Evolutionary conservation across 1,140 invertebrate species (phyloP).

Genomic region (Drosophila watanabei): DNA sequence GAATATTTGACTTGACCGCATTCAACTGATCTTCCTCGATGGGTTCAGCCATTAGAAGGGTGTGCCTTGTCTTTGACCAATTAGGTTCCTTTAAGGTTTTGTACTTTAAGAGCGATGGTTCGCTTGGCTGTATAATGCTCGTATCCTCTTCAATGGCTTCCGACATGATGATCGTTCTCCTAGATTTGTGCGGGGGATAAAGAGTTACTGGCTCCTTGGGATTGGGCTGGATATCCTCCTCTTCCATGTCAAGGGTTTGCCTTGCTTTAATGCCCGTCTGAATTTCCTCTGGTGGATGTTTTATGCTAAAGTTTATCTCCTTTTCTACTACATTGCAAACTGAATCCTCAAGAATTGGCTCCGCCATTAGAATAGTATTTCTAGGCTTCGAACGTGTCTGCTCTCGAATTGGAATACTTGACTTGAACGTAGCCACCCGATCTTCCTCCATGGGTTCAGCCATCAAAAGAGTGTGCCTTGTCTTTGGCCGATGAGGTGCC

Average conservation of each 20-base stretch:
- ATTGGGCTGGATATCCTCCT: not conserved
- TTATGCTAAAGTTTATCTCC: not conserved
- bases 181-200: not conserved
- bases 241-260: conserved; percentile 6
- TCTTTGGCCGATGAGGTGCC: not conserved
- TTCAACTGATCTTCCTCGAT: conserved; percentile 2
- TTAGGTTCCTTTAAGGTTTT: not conserved
- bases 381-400: not conserved
- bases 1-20: not conserved
- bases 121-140: not conserved
- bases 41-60: not conserved
- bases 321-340: not conserved
- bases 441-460: conserved; percentile 18
- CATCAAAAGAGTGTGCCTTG: not conserved
- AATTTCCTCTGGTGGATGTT: not conserved
- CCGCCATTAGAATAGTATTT: not conserved
- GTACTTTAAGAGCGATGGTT: not conserved
- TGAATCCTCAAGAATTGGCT: not conserved
- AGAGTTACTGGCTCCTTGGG: not conserved
- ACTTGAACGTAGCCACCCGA: no score
- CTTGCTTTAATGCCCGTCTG: not conserved
- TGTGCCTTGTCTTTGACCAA: not conserved
- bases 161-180: not conserved
- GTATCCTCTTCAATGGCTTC: conserved; percentile 12
- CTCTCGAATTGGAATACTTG: not conserved